Base-by-base conservation (phyloP, 2,113 vertebrate genomes). In the Ranitomeya imitator region DNA sequence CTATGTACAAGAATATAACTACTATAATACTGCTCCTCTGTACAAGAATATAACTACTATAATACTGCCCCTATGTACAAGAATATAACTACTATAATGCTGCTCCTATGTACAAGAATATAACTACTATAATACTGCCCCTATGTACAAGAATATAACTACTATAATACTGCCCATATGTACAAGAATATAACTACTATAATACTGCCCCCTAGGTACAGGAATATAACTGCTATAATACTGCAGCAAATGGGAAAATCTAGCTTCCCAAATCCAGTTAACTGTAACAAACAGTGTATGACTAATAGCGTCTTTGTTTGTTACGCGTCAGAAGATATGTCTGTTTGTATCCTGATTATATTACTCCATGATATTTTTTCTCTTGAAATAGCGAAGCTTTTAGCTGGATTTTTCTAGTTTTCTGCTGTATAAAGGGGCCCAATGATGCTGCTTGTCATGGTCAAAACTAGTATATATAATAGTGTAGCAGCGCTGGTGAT, bases 31-130 rank as follows among this genome's bases (percentile, higher is more conserved):
- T 67, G 65, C 65, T n/a, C 65, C 65, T 67, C 23, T 67, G n/a
- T 67, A 67, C 65, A 67, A 23, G 65, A 23, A 71, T 71, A 71
- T 71, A 71, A 31, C 67, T 71, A 71, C 67, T 71, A 71, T 71
- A 71, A 71, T 71, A 71, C 67, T 71, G 23, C 4, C 67, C 67
- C 26, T 71, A 71, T 71, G 12, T 71, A 31, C 67, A 71, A 71
- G 67, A 71, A 31, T 71, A 71, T 71, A 71, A 71, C 67, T 31
- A 71, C 67, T 71, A 71, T 71, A 31, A 31, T 71, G 31, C 67
- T 71, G 67, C 67, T 2, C 26, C 26, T 31, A 31, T 31, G 26
- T 31, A 31, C 26, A 31, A 31, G 26, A 31, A 31, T 31, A 31
- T 31, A 31, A 31, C 26, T 73, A 16, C 69, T 67, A 67, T 67